Conservation (phyloP, 2,113 vertebrate genomes). For the Brachypteracias leptosomus region DNA sequence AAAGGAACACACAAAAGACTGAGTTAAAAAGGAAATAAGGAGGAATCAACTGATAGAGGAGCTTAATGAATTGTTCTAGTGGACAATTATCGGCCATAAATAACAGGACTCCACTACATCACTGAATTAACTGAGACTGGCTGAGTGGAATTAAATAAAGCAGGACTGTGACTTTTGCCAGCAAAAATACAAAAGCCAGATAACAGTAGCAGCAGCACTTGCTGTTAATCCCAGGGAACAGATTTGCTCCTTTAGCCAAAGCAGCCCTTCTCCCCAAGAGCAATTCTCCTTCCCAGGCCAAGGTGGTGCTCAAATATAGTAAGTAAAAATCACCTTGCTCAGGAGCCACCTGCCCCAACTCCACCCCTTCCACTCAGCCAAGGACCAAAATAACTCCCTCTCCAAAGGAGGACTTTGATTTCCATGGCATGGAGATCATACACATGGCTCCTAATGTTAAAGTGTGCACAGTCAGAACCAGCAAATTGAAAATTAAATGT, state of each 20-base stretch:
- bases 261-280: not conserved
- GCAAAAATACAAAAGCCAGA: constrained; percentile 4
- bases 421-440: not conserved
- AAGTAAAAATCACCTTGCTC: not conserved
- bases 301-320: constrained; percentile 49
- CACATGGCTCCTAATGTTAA: accelerated
- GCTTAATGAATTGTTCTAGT: not conserved
- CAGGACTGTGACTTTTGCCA: not conserved
- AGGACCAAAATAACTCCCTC: not conserved
- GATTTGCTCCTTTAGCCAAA: not conserved
- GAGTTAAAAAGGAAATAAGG: not conserved
- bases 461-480: not conserved
- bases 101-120: not conserved
- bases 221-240: not conserved
- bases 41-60: not conserved
- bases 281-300: constrained; percentile 31
- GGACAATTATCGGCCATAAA: not conserved
- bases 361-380: not conserved
- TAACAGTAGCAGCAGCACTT: not conserved
- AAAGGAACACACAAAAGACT: not conserved
- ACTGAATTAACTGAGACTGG: not conserved
- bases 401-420: not conserved
- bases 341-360: not conserved
- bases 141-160: constrained; percentile 12
- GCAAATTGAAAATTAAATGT: not conserved